phyloP scores from a whole-genome alignment of 2,113 vertebrate genomes.

The Myrmecophaga tridactyla region DNA sequence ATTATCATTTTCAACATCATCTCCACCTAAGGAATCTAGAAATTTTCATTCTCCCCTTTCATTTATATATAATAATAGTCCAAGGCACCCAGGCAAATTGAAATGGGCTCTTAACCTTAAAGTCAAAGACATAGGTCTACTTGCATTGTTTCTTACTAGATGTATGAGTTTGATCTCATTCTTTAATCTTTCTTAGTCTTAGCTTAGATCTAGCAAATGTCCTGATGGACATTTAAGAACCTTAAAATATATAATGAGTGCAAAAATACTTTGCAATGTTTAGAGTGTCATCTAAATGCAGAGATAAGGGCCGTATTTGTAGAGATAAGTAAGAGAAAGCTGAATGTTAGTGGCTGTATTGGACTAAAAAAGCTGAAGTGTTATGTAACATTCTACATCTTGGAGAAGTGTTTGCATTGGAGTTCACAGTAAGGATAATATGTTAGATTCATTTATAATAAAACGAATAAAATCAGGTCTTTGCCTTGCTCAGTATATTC shows the following conservation, averaged over 20 bases:
- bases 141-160: background rate
- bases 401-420: background rate
- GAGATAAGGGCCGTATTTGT: background rate
- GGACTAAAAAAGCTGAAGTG: background rate
- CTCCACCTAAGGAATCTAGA: background rate
- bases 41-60: background rate
- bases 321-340: background rate
- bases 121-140: background rate
- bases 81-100: background rate
- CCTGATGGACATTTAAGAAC: background rate
- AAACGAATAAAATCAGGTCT: background rate
- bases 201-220: background rate
- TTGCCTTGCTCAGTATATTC: background rate
- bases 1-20: background rate
- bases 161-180: background rate
- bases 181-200: background rate
- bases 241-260: background rate
- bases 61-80: background rate
- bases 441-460: background rate
- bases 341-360: background rate
- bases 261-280: background rate
- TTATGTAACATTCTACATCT: background rate
- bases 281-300: background rate
- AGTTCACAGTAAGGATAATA: background rate
- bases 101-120: background rate